These are phyloP conservation scores for Aulostomus chinensis DNA, from an alignment of 2,797 vertebrate species.

Conservation along the genomic window DNA sequence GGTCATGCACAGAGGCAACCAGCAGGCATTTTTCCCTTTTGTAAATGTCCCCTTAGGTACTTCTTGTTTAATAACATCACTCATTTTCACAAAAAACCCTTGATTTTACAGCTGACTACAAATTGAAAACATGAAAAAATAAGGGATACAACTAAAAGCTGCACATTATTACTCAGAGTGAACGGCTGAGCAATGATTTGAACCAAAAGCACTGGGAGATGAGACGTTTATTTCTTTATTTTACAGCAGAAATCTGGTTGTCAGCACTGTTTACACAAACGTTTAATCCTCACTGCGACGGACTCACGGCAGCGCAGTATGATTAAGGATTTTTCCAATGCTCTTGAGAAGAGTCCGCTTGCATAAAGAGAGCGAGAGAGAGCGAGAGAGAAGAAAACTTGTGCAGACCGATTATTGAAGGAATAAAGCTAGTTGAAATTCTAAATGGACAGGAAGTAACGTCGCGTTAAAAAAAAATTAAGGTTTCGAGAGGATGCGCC, in stretches of 20 bases:
- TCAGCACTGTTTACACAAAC: constrained; percentile 5
- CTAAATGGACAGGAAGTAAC: constrained; percentile 16
- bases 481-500: constrained; percentile 42
- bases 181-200: constrained; percentile 24
- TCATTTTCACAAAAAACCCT: constrained; percentile 58
- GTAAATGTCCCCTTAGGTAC: constrained; percentile 55
- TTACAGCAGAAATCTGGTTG: constrained; percentile 55
- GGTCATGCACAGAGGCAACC: constrained; percentile 80
- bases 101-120: constrained; percentile 56
- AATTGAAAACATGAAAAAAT: constrained; percentile 15
- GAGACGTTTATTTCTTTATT: constrained; percentile 11
- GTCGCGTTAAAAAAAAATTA: constrained; percentile 13
- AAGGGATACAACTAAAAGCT: constrained; percentile 37
- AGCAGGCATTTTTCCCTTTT: constrained; percentile 78
- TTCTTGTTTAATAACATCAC: constrained; percentile 45
- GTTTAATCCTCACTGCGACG: constrained; percentile 22
- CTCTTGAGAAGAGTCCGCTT: constrained; percentile 5
- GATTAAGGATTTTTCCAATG: constrained; percentile 9
- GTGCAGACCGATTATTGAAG: constrained; percentile 24
- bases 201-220: constrained; percentile 24
- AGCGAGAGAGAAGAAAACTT: constrained; percentile 3
- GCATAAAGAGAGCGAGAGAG: constrained; percentile 25
- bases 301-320: background rate
- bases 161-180: constrained; percentile 40
- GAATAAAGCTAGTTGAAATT: constrained; percentile 23